Percentiles rank a stretch among this genome's conserved stretches.
These are phyloP conservation scores for Coilia nasus DNA, from an alignment of 2,797 vertebrate species.

Conservation along the genomic window DNA sequence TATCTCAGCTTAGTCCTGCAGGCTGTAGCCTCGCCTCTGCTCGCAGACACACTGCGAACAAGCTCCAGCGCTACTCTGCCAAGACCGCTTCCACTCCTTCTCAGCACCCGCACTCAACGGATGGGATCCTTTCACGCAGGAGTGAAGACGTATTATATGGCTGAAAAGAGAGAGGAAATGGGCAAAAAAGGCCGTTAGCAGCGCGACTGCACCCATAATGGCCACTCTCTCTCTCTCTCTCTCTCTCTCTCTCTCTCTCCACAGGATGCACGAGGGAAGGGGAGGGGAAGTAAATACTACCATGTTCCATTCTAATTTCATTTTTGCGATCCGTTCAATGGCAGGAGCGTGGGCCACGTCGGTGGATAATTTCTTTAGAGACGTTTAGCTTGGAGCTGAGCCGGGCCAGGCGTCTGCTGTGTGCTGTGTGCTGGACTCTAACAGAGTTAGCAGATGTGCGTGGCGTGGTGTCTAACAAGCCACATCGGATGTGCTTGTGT, in stretches of 20 bases:
- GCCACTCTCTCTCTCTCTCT: no score
- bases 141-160: no score
- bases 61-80: no score
- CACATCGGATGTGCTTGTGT: not conserved
- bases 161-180: no score
- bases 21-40: no score
- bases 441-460: not conserved
- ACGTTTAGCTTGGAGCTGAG: not conserved
- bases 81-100: no score
- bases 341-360: not conserved
- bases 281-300: not conserved
- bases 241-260: not conserved
- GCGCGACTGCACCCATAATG: no score
- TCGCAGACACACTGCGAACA: no score
- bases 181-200: no score
- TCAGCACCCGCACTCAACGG: no score
- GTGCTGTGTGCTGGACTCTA: not conserved
- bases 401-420: not conserved
- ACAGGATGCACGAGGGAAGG: not conserved
- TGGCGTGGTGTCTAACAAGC: not conserved
- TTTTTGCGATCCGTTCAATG: not conserved
- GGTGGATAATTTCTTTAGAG: not conserved
- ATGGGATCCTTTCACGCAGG: no score
- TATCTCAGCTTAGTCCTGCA: no score
- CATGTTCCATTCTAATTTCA: not conserved